A percentile compares a stretch with the other conserved stretches of the same genome.
Evolutionary conservation across 2,888 invertebrate species (phyloP).

Genomic region (Cotesia congregata): DNA sequence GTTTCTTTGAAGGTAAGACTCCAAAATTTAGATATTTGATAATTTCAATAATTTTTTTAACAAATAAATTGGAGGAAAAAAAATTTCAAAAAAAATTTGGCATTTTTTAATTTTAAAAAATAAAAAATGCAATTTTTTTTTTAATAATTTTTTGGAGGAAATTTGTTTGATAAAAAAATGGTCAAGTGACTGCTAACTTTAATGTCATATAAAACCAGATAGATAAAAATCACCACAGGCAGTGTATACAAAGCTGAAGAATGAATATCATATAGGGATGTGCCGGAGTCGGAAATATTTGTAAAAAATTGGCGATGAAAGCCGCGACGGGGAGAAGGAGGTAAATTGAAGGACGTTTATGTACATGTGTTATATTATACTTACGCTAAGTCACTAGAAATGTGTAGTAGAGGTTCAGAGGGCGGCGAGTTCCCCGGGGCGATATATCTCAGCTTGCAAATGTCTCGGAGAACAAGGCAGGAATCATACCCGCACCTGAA

Average conservation of each 20-base stretch:
- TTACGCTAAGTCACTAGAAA: constrained; percentile 23
- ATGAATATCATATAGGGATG: background rate
- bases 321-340: constrained; percentile 18
- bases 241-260: background rate
- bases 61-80: no score
- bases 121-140: no score
- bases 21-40: no score
- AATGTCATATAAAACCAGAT: background rate
- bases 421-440: constrained; percentile 55
- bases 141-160: no score
- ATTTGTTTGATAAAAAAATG: no score
- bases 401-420: constrained; percentile 41
- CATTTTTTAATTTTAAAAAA: no score
- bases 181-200: background rate
- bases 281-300: background rate
- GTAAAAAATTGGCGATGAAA: constrained; percentile 10
- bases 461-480: constrained; percentile 36
- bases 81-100: no score
- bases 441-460: constrained; percentile 31
- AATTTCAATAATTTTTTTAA: no score
- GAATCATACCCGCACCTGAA: constrained; percentile 50
- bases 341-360: constrained; percentile 29
- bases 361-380: constrained; percentile 11
- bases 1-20: no score
- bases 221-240: background rate